Conservation (phyloP, 2,888 invertebrate genomes). For the Aquatica leii region DNA sequence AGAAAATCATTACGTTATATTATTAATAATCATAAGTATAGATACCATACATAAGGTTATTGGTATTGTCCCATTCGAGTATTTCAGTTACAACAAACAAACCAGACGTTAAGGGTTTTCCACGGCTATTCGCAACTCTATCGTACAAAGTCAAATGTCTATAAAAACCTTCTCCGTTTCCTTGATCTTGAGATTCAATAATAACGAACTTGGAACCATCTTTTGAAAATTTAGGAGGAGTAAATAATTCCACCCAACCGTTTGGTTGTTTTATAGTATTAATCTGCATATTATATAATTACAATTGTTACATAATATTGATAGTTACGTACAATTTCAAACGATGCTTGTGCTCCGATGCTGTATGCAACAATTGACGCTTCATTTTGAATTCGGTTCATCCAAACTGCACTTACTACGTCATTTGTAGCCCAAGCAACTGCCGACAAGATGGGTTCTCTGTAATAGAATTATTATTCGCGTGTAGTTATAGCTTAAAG, state of each 20-base stretch:
- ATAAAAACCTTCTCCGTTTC: slow-evolving; percentile 65
- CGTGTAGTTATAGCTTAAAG: not conserved
- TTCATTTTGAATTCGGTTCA: slow-evolving; percentile 87
- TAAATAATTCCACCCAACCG: slow-evolving; percentile 85
- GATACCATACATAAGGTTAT: slow-evolving; percentile 72
- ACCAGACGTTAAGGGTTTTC: slow-evolving; percentile 66
- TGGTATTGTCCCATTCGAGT: slow-evolving; percentile 73
- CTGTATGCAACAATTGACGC: slow-evolving; percentile 59
- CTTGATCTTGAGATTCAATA: slow-evolving; percentile 76
- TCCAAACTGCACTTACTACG: slow-evolving; percentile 82
- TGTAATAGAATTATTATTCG: slow-evolving; percentile 41
- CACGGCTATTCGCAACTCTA: slow-evolving; percentile 57
- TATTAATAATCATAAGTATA: no score
- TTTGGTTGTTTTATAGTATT: slow-evolving; percentile 60
- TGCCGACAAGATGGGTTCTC: slow-evolving; percentile 70
- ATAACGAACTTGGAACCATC: slow-evolving; percentile 75
- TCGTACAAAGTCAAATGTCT: slow-evolving; percentile 71
- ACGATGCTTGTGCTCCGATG: slow-evolving; percentile 29
- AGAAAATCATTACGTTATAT: slow-evolving; percentile 41
- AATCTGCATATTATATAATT: slow-evolving; percentile 60
- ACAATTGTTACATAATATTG: not conserved
- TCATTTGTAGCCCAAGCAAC: slow-evolving; percentile 80
- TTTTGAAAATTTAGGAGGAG: slow-evolving; percentile 73
- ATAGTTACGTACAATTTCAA: slow-evolving; percentile 35
- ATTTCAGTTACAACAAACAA: slow-evolving; percentile 77